Percentiles rank a stretch among this genome's conserved stretches.
Conservation (phyloP, 2,113 vertebrate species). For the Leucosticte australis region DNA sequence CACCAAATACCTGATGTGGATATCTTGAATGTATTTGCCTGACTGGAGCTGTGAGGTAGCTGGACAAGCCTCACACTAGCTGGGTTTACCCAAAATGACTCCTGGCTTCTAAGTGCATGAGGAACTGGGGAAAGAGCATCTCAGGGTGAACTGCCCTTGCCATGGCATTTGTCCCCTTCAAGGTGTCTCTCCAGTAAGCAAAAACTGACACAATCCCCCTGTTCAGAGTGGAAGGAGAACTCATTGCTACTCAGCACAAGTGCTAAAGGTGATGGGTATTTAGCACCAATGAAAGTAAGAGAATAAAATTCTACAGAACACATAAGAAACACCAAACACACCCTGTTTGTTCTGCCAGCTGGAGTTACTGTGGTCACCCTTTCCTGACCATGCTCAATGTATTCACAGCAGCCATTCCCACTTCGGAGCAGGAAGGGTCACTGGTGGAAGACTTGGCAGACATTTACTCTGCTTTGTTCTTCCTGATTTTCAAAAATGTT, state of each 20-base stretch:
- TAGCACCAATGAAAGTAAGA: neutral
- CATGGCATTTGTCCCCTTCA: neutral
- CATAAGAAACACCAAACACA: neutral
- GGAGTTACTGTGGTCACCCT: neutral
- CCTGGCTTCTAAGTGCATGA: neutral
- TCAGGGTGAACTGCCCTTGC: neutral
- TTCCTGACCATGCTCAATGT: neutral
- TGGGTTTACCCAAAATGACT: neutral
- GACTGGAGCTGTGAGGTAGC: neutral
- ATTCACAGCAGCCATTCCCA: neutral
- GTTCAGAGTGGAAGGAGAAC: neutral
- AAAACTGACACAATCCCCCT: neutral
- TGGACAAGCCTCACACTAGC: neutral
- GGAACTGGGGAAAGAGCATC: neutral
- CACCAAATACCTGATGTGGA: neutral
- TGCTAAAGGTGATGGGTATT: neutral
- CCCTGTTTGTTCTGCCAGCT: neutral
- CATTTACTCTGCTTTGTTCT: neutral
- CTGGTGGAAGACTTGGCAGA: neutral
- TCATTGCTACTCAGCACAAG: neutral
- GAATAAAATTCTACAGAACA: neutral
- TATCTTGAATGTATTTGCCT: neutral
- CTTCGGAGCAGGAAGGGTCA: neutral
- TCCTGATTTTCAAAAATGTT: neutral
- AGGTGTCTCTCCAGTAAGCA: neutral